These are phyloP conservation scores for Athene cunicularia DNA, from an alignment of 2,113 vertebrate genomes.

Conservation along the genomic window DNA sequence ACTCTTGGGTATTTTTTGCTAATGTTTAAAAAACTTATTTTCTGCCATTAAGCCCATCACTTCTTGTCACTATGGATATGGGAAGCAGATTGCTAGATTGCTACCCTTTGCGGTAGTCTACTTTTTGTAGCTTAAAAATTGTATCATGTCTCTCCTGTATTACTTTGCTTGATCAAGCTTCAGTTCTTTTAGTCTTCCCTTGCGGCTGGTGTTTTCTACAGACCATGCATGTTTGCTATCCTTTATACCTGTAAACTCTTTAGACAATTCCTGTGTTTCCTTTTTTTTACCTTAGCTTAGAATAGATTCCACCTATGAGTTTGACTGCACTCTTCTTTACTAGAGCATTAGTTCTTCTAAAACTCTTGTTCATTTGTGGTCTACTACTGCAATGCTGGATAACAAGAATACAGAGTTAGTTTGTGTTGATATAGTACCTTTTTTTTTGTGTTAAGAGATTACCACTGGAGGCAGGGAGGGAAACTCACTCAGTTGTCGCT, in stretches of 20 bases:
- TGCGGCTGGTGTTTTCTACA: background rate
- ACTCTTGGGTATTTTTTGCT: constrained; percentile 1
- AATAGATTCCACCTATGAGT: background rate
- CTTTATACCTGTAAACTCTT: background rate
- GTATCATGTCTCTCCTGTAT: background rate
- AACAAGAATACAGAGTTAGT: background rate
- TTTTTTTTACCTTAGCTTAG: background rate
- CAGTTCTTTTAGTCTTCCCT: background rate
- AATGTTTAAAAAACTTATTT: background rate
- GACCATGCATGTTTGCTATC: background rate
- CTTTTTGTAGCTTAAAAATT: background rate
- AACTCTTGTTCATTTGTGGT: background rate
- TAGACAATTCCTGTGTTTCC: background rate
- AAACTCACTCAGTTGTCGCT: background rate
- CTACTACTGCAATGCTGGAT: background rate
- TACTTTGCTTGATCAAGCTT: background rate
- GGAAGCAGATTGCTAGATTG: constrained; percentile 6
- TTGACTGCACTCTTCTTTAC: background rate
- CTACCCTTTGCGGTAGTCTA: background rate
- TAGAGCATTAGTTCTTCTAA: background rate
- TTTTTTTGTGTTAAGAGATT: background rate
- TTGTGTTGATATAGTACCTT: background rate
- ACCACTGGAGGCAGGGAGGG: background rate
- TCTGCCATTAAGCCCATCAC: background rate
- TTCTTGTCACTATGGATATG: constrained; percentile 21